A percentile compares a stretch with the other conserved stretches of the same genome.
phyloP scores from a whole-genome alignment of 2,888 invertebrate genomes.

The Atherix ibis region DNA sequence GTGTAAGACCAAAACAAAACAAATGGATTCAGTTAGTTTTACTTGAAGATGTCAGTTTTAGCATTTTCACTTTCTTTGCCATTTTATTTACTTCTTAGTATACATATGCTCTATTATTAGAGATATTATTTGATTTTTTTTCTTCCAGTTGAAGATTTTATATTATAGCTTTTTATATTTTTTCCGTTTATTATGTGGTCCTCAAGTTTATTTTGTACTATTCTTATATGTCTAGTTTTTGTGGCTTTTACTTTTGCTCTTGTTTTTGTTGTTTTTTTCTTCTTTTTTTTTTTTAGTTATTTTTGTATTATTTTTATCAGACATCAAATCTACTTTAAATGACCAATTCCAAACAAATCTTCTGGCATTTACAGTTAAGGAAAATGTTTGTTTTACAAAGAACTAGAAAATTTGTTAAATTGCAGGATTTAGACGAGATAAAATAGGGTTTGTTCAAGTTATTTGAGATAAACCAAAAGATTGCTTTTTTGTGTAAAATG shows the following conservation, averaged over 20 bases:
- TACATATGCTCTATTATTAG: too few species aligned
- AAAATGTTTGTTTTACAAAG: constrained; percentile 13
- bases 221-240: constrained; percentile 2
- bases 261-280: constrained; percentile 3
- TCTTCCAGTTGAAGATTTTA: too few species aligned
- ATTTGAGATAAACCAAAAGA: constrained; percentile 13
- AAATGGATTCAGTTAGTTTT: too few species aligned
- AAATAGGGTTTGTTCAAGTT: constrained; percentile 12
- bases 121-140: too few species aligned
- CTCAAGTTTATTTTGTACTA: neutral
- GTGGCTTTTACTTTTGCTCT: neutral
- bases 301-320: constrained; percentile 8
- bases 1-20: too few species aligned
- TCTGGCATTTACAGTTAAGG: constrained; percentile 12
- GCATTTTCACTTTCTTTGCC: too few species aligned
- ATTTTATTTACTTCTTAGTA: too few species aligned
- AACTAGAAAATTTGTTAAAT: constrained; percentile 14
- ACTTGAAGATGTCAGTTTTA: too few species aligned
- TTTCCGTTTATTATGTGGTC: neutral
- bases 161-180: neutral
- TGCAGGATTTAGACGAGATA: constrained; percentile 13
- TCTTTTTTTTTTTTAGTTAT: constrained; percentile 1
- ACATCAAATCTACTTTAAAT: constrained; percentile 14
- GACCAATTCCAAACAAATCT: constrained; percentile 15
- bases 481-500: too few species aligned